Evolutionary conservation across 2,888 invertebrate species (phyloP).

Genomic region (Stegana nigrithorax): DNA sequence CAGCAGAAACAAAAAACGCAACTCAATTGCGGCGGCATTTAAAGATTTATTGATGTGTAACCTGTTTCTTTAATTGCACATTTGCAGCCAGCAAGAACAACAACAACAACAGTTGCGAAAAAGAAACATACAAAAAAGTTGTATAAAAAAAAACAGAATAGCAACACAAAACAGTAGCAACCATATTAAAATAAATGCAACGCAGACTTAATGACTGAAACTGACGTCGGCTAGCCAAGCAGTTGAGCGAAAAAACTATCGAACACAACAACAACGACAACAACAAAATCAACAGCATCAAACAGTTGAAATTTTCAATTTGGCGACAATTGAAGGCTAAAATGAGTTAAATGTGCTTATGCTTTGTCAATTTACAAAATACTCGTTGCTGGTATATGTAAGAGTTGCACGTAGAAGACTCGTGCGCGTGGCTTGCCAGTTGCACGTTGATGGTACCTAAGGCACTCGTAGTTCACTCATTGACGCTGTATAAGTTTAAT

Average conservation of each 20-base stretch:
- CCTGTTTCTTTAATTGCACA: slow-evolving; percentile 68
- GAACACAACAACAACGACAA: no score
- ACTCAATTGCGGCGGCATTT: slow-evolving; percentile 46
- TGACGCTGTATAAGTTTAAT: no score
- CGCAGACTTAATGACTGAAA: not conserved
- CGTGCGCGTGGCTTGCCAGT: no score
- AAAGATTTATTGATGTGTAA: slow-evolving; percentile 65
- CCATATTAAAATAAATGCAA: slow-evolving; percentile 12
- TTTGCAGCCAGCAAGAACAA: slow-evolving; percentile 55
- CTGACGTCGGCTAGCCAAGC: no score
- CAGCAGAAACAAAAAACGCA: slow-evolving; percentile 11
- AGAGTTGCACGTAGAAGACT: no score
- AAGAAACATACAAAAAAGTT: no score
- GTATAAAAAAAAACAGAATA: not conserved
- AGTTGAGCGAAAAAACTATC: not conserved
- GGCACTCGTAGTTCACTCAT: no score
- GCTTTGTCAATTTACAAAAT: no score
- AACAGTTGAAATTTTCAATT: not conserved
- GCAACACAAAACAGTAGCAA: slow-evolving; percentile 5
- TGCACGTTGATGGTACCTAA: no score
- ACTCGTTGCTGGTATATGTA: no score
- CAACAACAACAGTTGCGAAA: slow-evolving; percentile 25
- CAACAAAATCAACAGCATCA: no score
- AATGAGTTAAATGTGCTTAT: no score
- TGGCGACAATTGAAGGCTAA: not conserved